Evolutionary conservation across 53 echinoderm and acorn worm species (phyloP).

Genomic region (Echinometra lucunter): DNA sequence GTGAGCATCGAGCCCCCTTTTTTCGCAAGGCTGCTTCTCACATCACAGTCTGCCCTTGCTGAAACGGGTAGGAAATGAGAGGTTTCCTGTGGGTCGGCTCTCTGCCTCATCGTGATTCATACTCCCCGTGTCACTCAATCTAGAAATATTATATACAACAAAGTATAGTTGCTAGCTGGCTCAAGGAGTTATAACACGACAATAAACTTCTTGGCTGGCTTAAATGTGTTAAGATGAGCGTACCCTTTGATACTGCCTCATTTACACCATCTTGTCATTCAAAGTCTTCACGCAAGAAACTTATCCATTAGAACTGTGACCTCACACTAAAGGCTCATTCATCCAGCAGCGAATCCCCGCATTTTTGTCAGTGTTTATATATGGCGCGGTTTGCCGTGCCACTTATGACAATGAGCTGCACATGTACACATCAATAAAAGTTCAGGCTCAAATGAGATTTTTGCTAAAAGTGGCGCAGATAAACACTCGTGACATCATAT

Average conservation of each 20-base stretch:
- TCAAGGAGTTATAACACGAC: too few species aligned
- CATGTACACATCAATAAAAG: too few species aligned
- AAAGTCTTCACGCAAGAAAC: background rate
- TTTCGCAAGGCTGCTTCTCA: slow-evolving; percentile 43
- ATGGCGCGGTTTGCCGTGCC: too few species aligned
- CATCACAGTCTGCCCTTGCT: slow-evolving; percentile 66
- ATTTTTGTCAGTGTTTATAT: too few species aligned
- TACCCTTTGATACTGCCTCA: slow-evolving; percentile 5
- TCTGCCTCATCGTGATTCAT: slow-evolving; percentile 67
- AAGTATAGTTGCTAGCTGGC: background rate
- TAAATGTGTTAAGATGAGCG: background rate
- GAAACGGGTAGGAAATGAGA: slow-evolving; percentile 66
- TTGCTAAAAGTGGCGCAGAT: too few species aligned
- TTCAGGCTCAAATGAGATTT: too few species aligned
- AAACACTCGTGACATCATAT: too few species aligned
- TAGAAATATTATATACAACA: background rate
- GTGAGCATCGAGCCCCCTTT: slow-evolving; percentile 50
- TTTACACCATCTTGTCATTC: background rate
- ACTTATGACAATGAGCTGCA: too few species aligned
- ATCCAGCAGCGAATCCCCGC: too few species aligned
- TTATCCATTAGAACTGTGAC: background rate
- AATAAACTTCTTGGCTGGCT: too few species aligned
- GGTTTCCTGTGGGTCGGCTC: slow-evolving; percentile 63
- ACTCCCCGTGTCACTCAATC: slow-evolving; percentile 55
- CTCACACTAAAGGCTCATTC: too few species aligned